Evolutionary conservation across 2,888 invertebrate genomes (phyloP).

Genomic region (Lasioglossum zephyrum): DNA sequence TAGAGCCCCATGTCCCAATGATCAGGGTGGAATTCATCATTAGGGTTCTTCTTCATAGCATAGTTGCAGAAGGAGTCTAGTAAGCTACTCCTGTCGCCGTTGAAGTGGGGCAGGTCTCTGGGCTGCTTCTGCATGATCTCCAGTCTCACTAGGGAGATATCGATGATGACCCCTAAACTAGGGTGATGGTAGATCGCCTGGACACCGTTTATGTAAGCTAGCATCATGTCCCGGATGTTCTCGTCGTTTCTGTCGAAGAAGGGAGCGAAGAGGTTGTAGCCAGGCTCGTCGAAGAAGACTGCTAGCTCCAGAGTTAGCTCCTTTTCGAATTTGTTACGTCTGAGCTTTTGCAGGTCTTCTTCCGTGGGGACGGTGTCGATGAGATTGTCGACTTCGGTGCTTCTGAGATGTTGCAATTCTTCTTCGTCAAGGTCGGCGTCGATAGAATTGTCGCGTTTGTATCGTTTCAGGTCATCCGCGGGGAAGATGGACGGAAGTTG

Average conservation of each 20-base stretch:
- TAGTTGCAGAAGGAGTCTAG: slow-evolving; percentile 92
- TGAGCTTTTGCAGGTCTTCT: slow-evolving; percentile 43
- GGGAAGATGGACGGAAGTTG: neutral
- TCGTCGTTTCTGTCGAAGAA: slow-evolving; percentile 88
- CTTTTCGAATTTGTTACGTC: slow-evolving; percentile 48
- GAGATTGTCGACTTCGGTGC: slow-evolving; percentile 12
- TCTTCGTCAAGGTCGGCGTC: slow-evolving; percentile 11
- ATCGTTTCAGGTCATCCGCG: slow-evolving; percentile 1
- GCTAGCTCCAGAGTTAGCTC: slow-evolving; percentile 89
- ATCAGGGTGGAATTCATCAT: slow-evolving; percentile 88
- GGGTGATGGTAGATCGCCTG: slow-evolving; percentile 93
- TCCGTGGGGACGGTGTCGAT: neutral
- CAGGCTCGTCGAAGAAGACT: slow-evolving; percentile 91
- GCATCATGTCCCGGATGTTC: slow-evolving; percentile 89
- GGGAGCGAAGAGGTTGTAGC: slow-evolving; percentile 89
- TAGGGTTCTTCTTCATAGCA: slow-evolving; percentile 88
- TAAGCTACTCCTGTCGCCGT: slow-evolving; percentile 88
- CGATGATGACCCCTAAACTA: slow-evolving; percentile 88
- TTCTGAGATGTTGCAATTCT: slow-evolving; percentile 38
- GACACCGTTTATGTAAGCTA: slow-evolving; percentile 92
- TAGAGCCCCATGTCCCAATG: slow-evolving; percentile 94
- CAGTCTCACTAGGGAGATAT: slow-evolving; percentile 89
- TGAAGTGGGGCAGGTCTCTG: slow-evolving; percentile 86
- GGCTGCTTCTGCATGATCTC: slow-evolving; percentile 90
- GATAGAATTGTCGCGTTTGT: slow-evolving; percentile 13